Evolutionary conservation across 2,113 vertebrate genomes (phyloP).

Genomic region (Hyla sarda): DNA sequence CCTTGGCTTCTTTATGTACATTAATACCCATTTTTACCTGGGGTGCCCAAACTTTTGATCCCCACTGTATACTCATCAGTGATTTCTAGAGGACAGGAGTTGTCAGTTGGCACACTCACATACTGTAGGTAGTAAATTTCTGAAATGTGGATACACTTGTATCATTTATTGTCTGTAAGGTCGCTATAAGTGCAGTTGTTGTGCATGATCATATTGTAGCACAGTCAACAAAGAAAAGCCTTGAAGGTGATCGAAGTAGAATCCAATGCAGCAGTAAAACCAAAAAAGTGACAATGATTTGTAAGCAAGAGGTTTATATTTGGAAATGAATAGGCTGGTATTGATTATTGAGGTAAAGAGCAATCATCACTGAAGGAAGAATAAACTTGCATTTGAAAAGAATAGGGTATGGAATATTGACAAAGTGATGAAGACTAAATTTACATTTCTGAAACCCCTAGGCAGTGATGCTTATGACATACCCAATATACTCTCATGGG

Average conservation of each 20-base stretch:
- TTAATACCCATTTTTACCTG: too few species aligned
- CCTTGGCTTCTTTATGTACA: too few species aligned
- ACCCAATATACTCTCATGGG: conserved; percentile 11
- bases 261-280: not conserved
- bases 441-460: conserved; percentile 12
- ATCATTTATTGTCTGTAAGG: not conserved
- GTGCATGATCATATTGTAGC: not conserved
- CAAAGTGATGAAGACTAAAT: conserved; percentile 29
- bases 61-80: too few species aligned
- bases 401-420: conserved; percentile 21
- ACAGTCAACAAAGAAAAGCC: not conserved
- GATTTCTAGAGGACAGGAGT: too few species aligned
- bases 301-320: conserved; percentile 4
- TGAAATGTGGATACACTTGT: too few species aligned
- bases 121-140: too few species aligned
- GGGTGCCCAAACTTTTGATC: too few species aligned
- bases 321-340: conserved; percentile 23
- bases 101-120: too few species aligned
- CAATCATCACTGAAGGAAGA: conserved; percentile 2
- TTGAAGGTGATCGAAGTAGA: not conserved
- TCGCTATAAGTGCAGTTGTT: not conserved
- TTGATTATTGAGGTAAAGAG: conserved; percentile 30
- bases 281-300: conserved; percentile 5
- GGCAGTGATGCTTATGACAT: conserved; percentile 17
- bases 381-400: conserved; percentile 9